Evolutionary conservation across 2,888 invertebrate species (phyloP), one percentile per base, ranked within the genome.

Genomic region (Trichogramma dendrolimi): DNA sequence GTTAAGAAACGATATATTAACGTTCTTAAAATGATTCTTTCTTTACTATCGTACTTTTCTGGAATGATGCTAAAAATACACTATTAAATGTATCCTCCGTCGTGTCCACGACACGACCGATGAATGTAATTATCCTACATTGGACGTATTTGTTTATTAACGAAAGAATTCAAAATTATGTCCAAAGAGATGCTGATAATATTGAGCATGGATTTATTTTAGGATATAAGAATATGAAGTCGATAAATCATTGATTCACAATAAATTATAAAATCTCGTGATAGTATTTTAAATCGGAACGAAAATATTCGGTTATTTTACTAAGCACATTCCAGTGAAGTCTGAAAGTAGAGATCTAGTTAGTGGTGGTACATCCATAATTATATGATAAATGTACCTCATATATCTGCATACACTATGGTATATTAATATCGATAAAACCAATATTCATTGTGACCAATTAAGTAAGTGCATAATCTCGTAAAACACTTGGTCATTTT

Each of bases 291-390:
- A 58, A 58, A 61, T 58, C 51, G 61, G 27, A 64, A 64, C 14
- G 55, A 47, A 56, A 64, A 51, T 55, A 58, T 61, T 62, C 64
- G 58, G 60, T 65, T 62, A 61, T 70, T 61, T 63, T 65, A 62
- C 42, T 61, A 54, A 70, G 77, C 77, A 75, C 74, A 75, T 78
- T 78, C 77, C 76, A 77, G 77, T 72, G 71, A 69, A 73, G 73
- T 76, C 73, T 71, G 67, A 69, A 74, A 70, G 72, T 78, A 77
- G 74, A 67, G 65, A 71, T 77, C 43, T 61, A 70, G 70, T 73
- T 78, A 78, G 74, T 72, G 69, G 71, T 73, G 74, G 70, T 76
- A 76, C 73, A 75, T 71, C 66, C 65, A 75, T 74, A 76, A 70
- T 60, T 60, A 27, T 27, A 27, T 27, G 27, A 27, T 27, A 27